Evolutionary conservation across 92 coral and sea anemone genomes (phyloP).

Genomic region (Porites evermanni): DNA sequence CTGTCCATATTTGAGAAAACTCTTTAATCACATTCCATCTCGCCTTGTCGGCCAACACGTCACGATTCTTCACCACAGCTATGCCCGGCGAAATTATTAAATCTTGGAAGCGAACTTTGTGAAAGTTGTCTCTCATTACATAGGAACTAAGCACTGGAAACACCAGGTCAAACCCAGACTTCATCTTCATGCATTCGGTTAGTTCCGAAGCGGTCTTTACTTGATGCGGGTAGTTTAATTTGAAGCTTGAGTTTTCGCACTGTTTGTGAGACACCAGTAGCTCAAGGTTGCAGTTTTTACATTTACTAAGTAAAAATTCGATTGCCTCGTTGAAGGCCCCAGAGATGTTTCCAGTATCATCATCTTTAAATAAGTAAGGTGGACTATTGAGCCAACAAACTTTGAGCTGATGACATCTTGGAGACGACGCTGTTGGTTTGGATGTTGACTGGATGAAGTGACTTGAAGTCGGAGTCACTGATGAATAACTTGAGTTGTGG

Average conservation of each 20-base stretch:
- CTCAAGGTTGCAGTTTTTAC: not conserved
- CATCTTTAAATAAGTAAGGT: slow-evolving; percentile 25
- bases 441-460: not conserved
- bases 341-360: not conserved
- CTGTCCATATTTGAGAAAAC: slow-evolving; percentile 54
- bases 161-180: slow-evolving; percentile 2
- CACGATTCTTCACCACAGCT: slow-evolving; percentile 16
- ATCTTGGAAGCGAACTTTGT: not conserved
- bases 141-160: slow-evolving; percentile 6
- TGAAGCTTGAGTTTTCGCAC: not conserved
- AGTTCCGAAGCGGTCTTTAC: slow-evolving; percentile 12
- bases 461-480: not conserved
- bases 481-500: slow-evolving; percentile 6
- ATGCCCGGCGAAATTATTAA: slow-evolving; percentile 21
- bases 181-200: not conserved
- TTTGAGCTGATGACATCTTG: not conserved
- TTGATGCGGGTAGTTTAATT: slow-evolving; percentile 6
- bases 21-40: slow-evolving; percentile 30
- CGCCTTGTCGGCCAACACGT: not conserved
- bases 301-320: not conserved
- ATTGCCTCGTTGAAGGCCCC: slow-evolving; percentile 22
- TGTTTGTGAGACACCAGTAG: no score
- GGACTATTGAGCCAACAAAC: slow-evolving; percentile 26
- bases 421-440: not conserved
- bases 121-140: not conserved